These are phyloP conservation scores for Azemiops feae DNA, from an alignment of 2,113 vertebrate species.

Conservation along the genomic window DNA sequence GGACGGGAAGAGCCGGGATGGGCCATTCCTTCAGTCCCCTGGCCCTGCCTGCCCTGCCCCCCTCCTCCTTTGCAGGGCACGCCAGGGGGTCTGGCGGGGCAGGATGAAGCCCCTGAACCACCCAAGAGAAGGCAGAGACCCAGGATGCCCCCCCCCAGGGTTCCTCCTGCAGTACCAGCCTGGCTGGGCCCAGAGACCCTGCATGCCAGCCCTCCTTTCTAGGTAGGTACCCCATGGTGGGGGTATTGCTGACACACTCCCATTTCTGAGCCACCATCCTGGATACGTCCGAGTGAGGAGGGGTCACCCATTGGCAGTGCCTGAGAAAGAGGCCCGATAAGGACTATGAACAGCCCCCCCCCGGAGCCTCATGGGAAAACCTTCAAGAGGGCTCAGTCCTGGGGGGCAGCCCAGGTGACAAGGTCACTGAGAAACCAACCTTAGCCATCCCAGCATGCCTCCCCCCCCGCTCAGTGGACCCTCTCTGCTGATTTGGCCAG, in stretches of 20 bases:
- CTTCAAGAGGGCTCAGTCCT: not conserved
- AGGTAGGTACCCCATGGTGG: not conserved
- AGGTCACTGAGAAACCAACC: not conserved
- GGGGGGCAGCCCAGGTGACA: not conserved
- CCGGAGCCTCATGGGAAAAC: not conserved
- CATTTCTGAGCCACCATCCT: not conserved
- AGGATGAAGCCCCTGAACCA: not conserved
- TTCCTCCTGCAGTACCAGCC: not conserved
- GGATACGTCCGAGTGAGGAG: not conserved
- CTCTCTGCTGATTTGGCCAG: not conserved
- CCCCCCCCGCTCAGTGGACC: not conserved
- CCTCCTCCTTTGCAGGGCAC: not conserved
- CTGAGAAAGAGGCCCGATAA: not conserved
- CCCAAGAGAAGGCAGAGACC: not conserved
- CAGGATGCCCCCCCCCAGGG: not conserved
- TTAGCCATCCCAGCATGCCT: not conserved
- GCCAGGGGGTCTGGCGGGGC: not conserved
- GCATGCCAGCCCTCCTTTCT: not conserved
- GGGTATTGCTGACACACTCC: not conserved
- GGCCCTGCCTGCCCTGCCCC: not conserved
- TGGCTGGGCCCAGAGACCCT: not conserved
- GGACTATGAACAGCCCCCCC: not conserved
- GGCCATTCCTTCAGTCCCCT: not conserved
- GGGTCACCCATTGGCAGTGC: not conserved
- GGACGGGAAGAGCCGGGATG: not conserved